Evolutionary conservation across 1,140 invertebrate genomes (phyloP).

Genomic region (Solenopsis invicta): DNA sequence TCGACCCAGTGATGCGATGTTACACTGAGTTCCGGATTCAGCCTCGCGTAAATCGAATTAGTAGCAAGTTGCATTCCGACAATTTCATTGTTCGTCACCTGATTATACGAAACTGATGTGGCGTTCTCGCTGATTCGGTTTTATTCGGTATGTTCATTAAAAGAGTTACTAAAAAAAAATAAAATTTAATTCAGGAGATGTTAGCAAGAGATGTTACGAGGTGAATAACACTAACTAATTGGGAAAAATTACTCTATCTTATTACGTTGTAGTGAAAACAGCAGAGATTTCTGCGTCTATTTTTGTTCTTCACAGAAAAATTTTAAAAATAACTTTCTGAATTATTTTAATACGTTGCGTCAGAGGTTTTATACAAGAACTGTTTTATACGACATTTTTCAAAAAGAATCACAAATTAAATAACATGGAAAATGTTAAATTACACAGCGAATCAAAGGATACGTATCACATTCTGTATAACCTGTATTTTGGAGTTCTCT

Average conservation of each 20-base stretch:
- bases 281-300: not conserved
- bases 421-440: not conserved
- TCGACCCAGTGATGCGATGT: conserved; percentile 38
- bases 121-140: not conserved
- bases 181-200: not conserved
- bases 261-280: not conserved
- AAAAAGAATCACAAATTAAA: not conserved
- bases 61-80: conserved; percentile 45
- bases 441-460: conserved; percentile 5
- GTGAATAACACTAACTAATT: not conserved
- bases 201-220: not conserved
- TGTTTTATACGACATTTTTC: not conserved
- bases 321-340: not conserved
- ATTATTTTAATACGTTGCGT: not conserved
- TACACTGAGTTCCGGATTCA: not conserved
- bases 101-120: conserved; percentile 43
- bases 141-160: not conserved
- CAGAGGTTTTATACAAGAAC: not conserved
- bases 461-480: not conserved
- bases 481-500: not conserved
- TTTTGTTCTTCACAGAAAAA: not conserved
- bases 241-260: not conserved
- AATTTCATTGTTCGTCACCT: conserved; percentile 68
- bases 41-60: conserved; percentile 66
- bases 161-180: not conserved